These are phyloP conservation scores for Pangasianodon hypophthalmus DNA, from an alignment of 2,113 vertebrate genomes.

Conservation along the genomic window DNA sequence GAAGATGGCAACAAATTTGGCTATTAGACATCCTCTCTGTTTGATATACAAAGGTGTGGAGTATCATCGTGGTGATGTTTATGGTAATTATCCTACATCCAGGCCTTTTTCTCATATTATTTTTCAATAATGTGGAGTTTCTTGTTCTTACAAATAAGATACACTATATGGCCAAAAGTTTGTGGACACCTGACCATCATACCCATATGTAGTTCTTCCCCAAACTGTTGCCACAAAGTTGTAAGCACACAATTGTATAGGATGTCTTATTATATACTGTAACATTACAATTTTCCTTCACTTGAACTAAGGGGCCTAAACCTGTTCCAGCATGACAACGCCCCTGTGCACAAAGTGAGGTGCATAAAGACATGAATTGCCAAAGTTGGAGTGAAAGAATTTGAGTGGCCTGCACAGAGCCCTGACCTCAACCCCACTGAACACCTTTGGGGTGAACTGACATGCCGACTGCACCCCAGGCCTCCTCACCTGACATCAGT, in stretches of 20 bases:
- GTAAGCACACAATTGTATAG: neutral
- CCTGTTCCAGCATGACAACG: neutral
- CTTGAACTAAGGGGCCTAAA: neutral
- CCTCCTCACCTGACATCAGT: neutral
- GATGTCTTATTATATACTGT: neutral
- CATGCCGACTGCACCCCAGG: neutral
- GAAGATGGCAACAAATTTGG: conserved; percentile 73
- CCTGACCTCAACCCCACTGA: neutral
- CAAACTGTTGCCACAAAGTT: neutral
- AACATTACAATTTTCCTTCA: neutral
- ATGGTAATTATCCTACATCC: too few relatives aligned
- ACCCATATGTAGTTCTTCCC: neutral
- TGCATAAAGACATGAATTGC: neutral
- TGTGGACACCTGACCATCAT: neutral
- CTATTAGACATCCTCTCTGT: conserved; percentile 58
- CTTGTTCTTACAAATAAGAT: too few relatives aligned
- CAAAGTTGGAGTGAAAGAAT: neutral
- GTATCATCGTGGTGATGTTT: neutral
- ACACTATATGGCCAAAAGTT: neutral
- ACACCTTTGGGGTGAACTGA: neutral
- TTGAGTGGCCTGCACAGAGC: neutral
- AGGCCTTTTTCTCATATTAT: too few relatives aligned
- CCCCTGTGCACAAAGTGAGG: neutral
- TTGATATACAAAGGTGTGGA: conserved; percentile 49
- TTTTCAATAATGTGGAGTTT: too few relatives aligned